Base-by-base conservation (phyloP, 2,113 vertebrate species). In the Caranx melampygus region DNA sequence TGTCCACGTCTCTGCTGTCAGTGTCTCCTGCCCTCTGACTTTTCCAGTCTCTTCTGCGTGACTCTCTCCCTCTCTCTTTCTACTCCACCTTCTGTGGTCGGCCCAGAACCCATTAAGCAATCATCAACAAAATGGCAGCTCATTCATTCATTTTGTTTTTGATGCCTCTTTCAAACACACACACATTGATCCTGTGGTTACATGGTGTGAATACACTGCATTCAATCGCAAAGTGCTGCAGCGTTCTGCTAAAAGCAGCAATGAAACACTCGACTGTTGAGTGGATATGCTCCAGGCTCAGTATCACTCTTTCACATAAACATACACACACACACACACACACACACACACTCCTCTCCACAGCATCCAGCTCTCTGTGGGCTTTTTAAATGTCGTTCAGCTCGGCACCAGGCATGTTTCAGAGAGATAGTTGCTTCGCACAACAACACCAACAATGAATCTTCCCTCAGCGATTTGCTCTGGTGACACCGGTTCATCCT, bases 321-420 rank as follows among this genome's bases (percentile, higher is more conserved):
- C 78, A 70, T 73, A 37, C 55, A 65, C 83, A 90, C 31, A 79
- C 64, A 79, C 81, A 69, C 67, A 20, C 80, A 45, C 55, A 65
- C 83, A 90, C 21, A 79, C 61, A 79, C 81, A 70, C 71, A 20
- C 81, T 74, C 52, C 21, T 77, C 70, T 72, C 65, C 33, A 5
- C 31, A 33, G 79, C 81, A 18, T 63, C 82, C 62, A 45, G 21
- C 76, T 81, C 88, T 88, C 86, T 40, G 82, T 10, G 73, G 90
- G 73, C 72, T 78, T 66, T 67, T 59, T 85, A 88, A 89, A 91
- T 89, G 88, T 75, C 80, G 79, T 12, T 72, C 60, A 66, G 79
- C 77, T 71, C 58, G 2, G 82, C 42, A 35, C 74, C 68, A 51
- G 70, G 79, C 63, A 8, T 90, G 90, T 87, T 91, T 87, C 82